Conservation (phyloP, 2,888 invertebrate species). For the Caenorhabditis imperialis region DNA sequence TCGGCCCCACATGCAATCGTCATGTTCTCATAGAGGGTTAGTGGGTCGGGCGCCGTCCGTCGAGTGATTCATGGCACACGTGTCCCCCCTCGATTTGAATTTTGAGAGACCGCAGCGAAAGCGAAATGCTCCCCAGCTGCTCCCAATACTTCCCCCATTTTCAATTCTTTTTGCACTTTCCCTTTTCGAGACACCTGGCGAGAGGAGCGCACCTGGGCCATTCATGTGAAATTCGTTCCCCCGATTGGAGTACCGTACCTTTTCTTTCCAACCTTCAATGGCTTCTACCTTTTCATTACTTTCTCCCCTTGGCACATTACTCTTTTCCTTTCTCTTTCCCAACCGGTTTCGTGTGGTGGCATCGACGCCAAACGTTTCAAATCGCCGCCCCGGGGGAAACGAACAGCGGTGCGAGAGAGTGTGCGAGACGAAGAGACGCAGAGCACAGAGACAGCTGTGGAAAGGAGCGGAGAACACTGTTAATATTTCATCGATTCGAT, state of each 20-base stretch:
- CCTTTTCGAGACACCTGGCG: too few relatives aligned
- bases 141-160: too few relatives aligned
- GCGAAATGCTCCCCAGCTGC: too few relatives aligned
- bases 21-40: slow-evolving; percentile 52
- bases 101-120: too few relatives aligned
- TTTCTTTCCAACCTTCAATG: not conserved
- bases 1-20: slow-evolving; percentile 43
- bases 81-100: slow-evolving; percentile 17
- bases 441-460: slow-evolving; percentile 26
- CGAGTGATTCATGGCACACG: slow-evolving; percentile 43
- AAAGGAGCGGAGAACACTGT: slow-evolving; percentile 1
- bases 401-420: slow-evolving; percentile 30
- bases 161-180: too few relatives aligned
- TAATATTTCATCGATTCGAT: too few relatives aligned
- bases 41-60: slow-evolving; percentile 29
- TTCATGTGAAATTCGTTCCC: too few relatives aligned
- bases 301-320: slow-evolving; percentile 25
- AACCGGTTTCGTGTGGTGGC: slow-evolving; percentile 25
- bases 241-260: too few relatives aligned
- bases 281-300: slow-evolving; percentile 11
- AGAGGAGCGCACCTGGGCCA: too few relatives aligned
- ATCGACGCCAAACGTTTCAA: slow-evolving; percentile 45
- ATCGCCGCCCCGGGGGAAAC: slow-evolving; percentile 31
- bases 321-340: not conserved
- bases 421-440: slow-evolving; percentile 32